Conservation (phyloP, 2,797 vertebrate genomes). For the Rhinatrema bivittatum region DNA sequence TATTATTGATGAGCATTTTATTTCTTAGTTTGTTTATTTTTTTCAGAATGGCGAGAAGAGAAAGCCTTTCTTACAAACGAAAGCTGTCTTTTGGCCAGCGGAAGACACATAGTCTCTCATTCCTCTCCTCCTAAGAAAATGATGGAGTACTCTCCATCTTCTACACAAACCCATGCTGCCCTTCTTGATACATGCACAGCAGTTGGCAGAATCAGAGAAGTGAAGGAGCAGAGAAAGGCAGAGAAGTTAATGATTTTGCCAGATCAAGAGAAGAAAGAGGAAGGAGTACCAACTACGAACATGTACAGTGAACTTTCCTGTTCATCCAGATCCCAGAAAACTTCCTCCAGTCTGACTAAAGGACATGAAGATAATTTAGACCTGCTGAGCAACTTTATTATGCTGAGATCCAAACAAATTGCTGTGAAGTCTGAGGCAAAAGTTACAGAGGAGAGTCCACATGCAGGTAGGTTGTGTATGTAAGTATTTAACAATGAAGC, state of each 20-base stretch:
- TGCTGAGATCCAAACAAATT: conserved; percentile 59
- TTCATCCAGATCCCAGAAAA: conserved; percentile 5
- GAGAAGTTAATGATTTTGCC: conserved; percentile 7
- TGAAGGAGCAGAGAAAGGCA: conserved; percentile 12
- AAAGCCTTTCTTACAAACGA: not conserved
- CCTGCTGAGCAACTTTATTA: conserved; percentile 71
- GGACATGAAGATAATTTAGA: conserved; percentile 44
- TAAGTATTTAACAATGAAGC: too few species aligned
- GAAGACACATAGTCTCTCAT: conserved; percentile 9
- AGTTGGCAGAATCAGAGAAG: conserved; percentile 16
- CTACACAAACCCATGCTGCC: not conserved
- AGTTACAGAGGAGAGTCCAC: conserved; percentile 17
- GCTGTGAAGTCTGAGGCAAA: conserved; percentile 5
- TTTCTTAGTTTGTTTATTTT: conserved; percentile 7
- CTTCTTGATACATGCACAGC: conserved; percentile 1
- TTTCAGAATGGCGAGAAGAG: conserved; percentile 43
- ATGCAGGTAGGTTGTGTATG: conserved; percentile 1
- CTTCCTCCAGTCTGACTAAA: not conserved
- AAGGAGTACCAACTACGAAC: conserved; percentile 6
- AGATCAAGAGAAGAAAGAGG: conserved; percentile 12
- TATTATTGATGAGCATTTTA: too few species aligned
- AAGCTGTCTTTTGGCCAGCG: conserved; percentile 13
- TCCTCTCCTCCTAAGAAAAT: conserved; percentile 8
- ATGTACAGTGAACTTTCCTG: not conserved
- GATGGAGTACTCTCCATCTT: not conserved